These are phyloP conservation scores for Argyresthia albistria DNA, from an alignment of 2,888 invertebrate species.

Conservation along the genomic window DNA sequence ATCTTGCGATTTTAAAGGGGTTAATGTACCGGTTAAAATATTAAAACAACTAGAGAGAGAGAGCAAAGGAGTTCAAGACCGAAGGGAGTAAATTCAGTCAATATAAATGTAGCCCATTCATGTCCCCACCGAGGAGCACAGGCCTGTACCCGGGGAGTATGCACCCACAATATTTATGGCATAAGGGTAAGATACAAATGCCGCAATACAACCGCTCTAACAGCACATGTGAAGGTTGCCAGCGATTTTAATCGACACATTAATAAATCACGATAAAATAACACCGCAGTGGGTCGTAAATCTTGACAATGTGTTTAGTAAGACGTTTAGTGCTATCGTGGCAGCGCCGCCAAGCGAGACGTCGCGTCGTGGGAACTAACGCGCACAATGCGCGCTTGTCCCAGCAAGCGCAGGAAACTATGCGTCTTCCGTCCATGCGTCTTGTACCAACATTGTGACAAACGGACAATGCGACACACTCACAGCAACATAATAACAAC, in stretches of 20 bases:
- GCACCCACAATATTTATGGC: too few relatives aligned
- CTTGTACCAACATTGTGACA: slow-evolving; percentile 4
- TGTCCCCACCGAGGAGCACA: too few relatives aligned
- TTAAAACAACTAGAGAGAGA: too few relatives aligned
- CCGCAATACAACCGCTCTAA: too few relatives aligned
- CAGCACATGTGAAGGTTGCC: background rate
- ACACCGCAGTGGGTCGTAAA: background rate
- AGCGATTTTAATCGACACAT: background rate
- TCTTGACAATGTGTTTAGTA: background rate
- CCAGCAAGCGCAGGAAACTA: slow-evolving; percentile 7
- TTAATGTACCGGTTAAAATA: too few relatives aligned
- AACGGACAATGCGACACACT: background rate
- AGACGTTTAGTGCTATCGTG: background rate
- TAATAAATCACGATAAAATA: background rate
- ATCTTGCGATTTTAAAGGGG: too few relatives aligned
- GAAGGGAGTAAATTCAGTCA: too few relatives aligned
- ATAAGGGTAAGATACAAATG: too few relatives aligned
- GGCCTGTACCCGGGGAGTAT: too few relatives aligned
- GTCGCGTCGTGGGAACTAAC: background rate
- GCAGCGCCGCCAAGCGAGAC: background rate
- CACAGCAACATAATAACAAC: too few relatives aligned
- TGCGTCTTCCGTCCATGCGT: slow-evolving; percentile 9
- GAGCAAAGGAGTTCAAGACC: too few relatives aligned
- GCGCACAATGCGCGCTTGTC: slow-evolving; percentile 4
- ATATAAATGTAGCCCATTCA: too few relatives aligned